phyloP scores from a whole-genome alignment of 2,113 vertebrate genomes.

The Toxotes jaculatrix region DNA sequence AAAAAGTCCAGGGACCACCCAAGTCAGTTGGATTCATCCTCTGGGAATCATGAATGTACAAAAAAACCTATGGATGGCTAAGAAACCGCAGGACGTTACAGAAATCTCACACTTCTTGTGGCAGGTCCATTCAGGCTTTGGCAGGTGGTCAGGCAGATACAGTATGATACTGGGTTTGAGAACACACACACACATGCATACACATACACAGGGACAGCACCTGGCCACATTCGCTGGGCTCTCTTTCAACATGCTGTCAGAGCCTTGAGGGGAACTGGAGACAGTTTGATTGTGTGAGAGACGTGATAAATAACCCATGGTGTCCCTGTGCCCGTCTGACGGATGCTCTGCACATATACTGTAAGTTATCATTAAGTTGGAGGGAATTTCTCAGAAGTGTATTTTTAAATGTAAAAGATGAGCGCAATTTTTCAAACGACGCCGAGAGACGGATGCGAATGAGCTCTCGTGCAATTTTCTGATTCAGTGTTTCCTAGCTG shows the following conservation, averaged over 20 bases:
- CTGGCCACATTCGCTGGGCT: slow-evolving; percentile 27
- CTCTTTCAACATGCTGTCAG: slow-evolving; percentile 23
- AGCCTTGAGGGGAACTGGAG: not conserved
- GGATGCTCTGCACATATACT: not conserved
- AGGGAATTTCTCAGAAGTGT: slow-evolving; percentile 16
- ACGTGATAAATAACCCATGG: slow-evolving; percentile 26
- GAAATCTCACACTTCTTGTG: not conserved
- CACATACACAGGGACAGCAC: slow-evolving; percentile 9
- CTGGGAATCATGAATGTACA: no score
- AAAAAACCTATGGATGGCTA: no score
- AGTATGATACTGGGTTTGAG: not conserved
- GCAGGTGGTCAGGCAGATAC: not conserved
- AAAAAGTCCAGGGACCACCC: no score
- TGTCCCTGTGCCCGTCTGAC: slow-evolving; percentile 32
- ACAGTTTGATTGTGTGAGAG: not conserved
- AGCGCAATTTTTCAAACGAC: not conserved
- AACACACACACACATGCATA: no score
- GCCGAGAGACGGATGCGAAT: not conserved
- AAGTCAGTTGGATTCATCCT: no score
- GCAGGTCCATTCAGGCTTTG: not conserved
- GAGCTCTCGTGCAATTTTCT: not conserved
- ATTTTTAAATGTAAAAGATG: slow-evolving; percentile 2
- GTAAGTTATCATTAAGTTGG: slow-evolving; percentile 1
- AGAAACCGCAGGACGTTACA: not conserved
- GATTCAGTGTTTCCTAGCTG: not conserved